Percentiles rank a stretch among this genome's conserved stretches.
These are phyloP conservation scores for Notodonta dromedarius DNA, from an alignment of 2,888 invertebrate species.

Conservation along the genomic window DNA sequence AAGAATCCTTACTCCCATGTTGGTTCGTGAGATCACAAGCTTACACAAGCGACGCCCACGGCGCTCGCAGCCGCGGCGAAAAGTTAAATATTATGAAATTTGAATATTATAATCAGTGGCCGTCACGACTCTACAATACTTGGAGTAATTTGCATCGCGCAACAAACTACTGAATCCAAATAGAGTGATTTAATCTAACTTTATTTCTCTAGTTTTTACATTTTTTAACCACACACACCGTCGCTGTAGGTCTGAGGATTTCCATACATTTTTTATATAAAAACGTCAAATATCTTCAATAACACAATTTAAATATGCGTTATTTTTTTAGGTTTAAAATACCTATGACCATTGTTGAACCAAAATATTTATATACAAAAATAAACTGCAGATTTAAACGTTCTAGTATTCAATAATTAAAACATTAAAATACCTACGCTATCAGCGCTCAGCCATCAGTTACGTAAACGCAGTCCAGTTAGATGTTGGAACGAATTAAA, in stretches of 20 bases:
- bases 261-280: too few relatives aligned
- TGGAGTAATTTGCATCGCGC: slow-evolving; percentile 43
- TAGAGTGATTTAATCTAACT: slow-evolving; percentile 31
- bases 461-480: slow-evolving; percentile 35
- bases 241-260: slow-evolving; percentile 4
- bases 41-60: slow-evolving; percentile 34
- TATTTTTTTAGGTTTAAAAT: too few relatives aligned
- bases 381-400: too few relatives aligned
- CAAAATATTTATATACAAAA: too few relatives aligned
- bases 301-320: too few relatives aligned
- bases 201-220: slow-evolving; percentile 21
- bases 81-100: slow-evolving; percentile 42
- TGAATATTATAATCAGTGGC: slow-evolving; percentile 49
- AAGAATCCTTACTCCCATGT: slow-evolving; percentile 2
- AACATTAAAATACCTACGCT: slow-evolving; percentile 29
- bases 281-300: too few relatives aligned
- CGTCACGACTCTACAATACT: slow-evolving; percentile 39
- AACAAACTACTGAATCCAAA: slow-evolving; percentile 39
- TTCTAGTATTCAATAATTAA: background rate
- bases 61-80: slow-evolving; percentile 21
- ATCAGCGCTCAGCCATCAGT: slow-evolving; percentile 23
- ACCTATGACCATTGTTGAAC: too few relatives aligned
- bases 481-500: slow-evolving; percentile 42
- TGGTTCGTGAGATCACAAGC: background rate
- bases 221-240: slow-evolving; percentile 9